Base-by-base conservation (phyloP, 2,888 invertebrate genomes). In the Osmoderma eremita region DNA sequence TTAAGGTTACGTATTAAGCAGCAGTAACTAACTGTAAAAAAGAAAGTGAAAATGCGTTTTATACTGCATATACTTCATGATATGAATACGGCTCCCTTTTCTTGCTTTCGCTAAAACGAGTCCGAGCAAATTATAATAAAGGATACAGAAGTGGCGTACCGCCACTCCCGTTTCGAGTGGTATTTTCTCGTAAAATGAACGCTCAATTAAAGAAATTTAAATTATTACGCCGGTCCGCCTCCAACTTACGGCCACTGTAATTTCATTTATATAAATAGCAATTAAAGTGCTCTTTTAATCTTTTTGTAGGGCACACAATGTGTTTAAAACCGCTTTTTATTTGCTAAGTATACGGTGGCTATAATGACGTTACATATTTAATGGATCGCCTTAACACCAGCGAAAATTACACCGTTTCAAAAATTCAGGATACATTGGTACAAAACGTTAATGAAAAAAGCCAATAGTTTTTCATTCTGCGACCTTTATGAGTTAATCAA, bases 191-290 rank as follows among this genome's bases (percentile, higher is more conserved):
- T 20, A 64, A 64, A 64, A 53, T 53, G 53, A 64, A 42, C 24
- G 53, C 64, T 64, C 64, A 64, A 64, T 64, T 64, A 64, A 64
- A 22, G 64, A 64, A 64, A 64, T 51, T 64, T 64, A 53, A 64
- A 42, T 64, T 64, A 64, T 64, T 64, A 64, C 8, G 13, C 12
- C 22, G 51, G 41, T 3, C 64, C 53, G 53, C 53, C 64, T 53
- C 50, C 53, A 53, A 53, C 50, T 42, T 53, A 42, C 38, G 53
- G 20, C 41, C 53, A 53, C 53, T 45, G 53, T 63, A 63, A 63
- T 63, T 63, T 63, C 39, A 64, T 51, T 53, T 64, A 51, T 64
- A 53, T 64, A 53, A 53, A 64, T 41, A 20, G 42, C 17, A 53
- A 64, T 64, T 64, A 64, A 64, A 64, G 24, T 42, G 17, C 42